A percentile compares a stretch with the other conserved stretches of the same genome.
These are phyloP conservation scores for Eurois occulta DNA, from an alignment of 2,888 invertebrate species.

Conservation along the genomic window DNA sequence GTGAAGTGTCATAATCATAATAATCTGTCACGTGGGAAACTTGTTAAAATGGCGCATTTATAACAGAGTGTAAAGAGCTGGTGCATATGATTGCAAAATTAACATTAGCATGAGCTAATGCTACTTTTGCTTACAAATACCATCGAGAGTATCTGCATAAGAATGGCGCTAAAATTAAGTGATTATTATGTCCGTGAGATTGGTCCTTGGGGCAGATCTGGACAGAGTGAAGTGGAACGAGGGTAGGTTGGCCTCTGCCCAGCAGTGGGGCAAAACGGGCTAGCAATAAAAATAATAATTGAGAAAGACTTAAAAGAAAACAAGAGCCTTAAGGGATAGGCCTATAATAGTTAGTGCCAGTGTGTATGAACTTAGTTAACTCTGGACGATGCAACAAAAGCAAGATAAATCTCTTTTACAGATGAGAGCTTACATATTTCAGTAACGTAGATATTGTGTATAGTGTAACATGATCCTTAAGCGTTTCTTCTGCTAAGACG, in stretches of 20 bases:
- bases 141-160: not conserved
- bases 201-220: not conserved
- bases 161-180: not conserved
- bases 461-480: not conserved
- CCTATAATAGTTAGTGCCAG: not conserved
- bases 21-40: conserved; percentile 15
- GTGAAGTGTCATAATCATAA: conserved; percentile 3
- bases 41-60: conserved; percentile 5
- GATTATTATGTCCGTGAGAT: not conserved
- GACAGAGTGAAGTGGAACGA: not conserved
- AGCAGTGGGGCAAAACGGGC: too few relatives aligned
- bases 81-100: not conserved
- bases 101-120: not conserved
- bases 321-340: not conserved
- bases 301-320: too few relatives aligned
- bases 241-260: not conserved
- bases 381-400: not conserved
- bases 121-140: conserved; percentile 1
- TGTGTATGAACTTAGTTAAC: not conserved
- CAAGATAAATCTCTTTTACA: not conserved
- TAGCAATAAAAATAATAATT: not conserved
- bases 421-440: not conserved
- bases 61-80: not conserved
- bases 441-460: not conserved
- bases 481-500: not conserved